Conservation (phyloP, 2,113 vertebrate genomes). For the Cervus canadensis region DNA sequence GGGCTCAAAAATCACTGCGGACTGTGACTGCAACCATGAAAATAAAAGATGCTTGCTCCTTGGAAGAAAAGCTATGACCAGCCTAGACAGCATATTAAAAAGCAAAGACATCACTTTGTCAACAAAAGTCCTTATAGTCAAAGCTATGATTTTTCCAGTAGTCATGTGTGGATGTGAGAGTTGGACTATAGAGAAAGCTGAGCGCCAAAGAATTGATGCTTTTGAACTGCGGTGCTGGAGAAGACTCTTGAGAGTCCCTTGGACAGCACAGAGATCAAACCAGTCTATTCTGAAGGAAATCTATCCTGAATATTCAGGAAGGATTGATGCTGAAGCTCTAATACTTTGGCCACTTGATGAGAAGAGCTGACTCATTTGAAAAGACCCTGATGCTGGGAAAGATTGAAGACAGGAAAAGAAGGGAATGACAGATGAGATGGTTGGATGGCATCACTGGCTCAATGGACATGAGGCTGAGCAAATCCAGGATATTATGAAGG, state of each 20-base stretch:
- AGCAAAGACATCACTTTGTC: background rate
- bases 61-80: background rate
- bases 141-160: background rate
- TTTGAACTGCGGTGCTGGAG: background rate
- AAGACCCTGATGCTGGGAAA: background rate
- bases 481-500: background rate
- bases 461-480: background rate
- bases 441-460: background rate
- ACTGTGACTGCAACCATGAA: background rate
- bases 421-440: background rate
- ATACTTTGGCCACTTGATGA: background rate
- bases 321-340: background rate
- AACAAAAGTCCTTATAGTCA: background rate
- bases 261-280: background rate
- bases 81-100: background rate
- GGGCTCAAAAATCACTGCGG: rapidly evolving
- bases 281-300: background rate
- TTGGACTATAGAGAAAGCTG: background rate
- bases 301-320: background rate
- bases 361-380: background rate
- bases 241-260: background rate
- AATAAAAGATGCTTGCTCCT: background rate
- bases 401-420: background rate
- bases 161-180: background rate
- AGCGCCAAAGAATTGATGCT: background rate